Percentiles rank a stretch among this genome's conserved stretches.
Evolutionary conservation across 2,113 vertebrate genomes (phyloP).

Genomic region (Oryzias curvinotus): DNA sequence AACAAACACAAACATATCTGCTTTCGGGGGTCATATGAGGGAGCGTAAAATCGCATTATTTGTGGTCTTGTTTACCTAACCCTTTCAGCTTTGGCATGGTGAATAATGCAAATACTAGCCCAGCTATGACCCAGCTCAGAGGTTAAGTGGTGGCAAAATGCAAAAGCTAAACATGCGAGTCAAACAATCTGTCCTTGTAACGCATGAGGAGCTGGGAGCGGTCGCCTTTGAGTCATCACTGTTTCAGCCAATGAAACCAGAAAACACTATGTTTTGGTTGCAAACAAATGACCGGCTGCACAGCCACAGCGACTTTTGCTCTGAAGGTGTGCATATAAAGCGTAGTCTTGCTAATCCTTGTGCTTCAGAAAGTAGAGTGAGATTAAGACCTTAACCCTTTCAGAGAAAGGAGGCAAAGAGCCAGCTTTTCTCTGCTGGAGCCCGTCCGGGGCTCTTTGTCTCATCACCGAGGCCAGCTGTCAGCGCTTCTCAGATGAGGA

Average conservation of each 20-base stretch:
- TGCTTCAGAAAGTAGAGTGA: constrained; percentile 66
- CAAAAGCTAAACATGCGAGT: constrained; percentile 29
- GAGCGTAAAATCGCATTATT: constrained; percentile 51
- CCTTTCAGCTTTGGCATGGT: constrained; percentile 33
- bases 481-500: constrained; percentile 52
- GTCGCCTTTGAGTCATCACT: constrained; percentile 39
- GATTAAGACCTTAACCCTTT: constrained; percentile 77
- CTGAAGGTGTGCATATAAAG: constrained; percentile 62
- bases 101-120: constrained; percentile 50
- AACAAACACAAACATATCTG: constrained; percentile 44
- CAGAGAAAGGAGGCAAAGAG: constrained; percentile 40
- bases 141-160: constrained; percentile 56
- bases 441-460: constrained; percentile 60
- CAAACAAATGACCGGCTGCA: constrained; percentile 36
- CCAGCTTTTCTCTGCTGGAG: constrained; percentile 59
- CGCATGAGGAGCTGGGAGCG: constrained; percentile 44
- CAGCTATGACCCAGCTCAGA: constrained; percentile 27
- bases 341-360: constrained; percentile 69
- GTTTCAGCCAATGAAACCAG: constrained; percentile 24
- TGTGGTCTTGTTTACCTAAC: constrained; percentile 50
- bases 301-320: constrained; percentile 19
- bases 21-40: constrained; percentile 45
- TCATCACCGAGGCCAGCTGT: constrained; percentile 73
- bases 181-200: constrained; percentile 35
- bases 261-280: constrained; percentile 33